Evolutionary conservation across 2,113 vertebrate genomes (phyloP).

Genomic region (Rhea pennata): DNA sequence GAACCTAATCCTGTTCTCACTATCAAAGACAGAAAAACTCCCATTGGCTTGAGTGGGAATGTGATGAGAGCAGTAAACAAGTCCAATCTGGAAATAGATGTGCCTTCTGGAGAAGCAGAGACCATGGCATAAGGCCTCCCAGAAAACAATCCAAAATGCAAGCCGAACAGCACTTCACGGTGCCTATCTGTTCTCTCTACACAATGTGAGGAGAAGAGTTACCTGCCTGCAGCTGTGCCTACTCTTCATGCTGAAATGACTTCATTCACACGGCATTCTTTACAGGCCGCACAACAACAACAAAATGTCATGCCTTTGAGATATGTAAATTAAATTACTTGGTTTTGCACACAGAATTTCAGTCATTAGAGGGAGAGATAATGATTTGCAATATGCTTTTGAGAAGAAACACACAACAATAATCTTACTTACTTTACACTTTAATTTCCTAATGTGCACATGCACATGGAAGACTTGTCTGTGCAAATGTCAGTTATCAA

Average conservation of each 20-base stretch:
- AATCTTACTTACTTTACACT: slow-evolving; percentile 66
- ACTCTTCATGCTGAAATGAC: background rate
- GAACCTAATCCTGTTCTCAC: background rate
- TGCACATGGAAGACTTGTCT: slow-evolving; percentile 8
- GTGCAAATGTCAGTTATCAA: slow-evolving; percentile 34
- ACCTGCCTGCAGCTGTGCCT: background rate
- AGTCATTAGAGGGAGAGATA: slow-evolving; percentile 48
- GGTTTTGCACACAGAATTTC: slow-evolving; percentile 24
- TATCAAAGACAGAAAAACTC: background rate
- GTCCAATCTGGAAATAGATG: background rate
- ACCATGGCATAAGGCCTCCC: background rate
- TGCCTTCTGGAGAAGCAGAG: background rate
- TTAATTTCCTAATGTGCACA: slow-evolving; percentile 54
- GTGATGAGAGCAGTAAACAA: background rate
- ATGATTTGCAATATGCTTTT: slow-evolving; percentile 55
- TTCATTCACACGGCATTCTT: background rate
- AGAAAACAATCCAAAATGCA: background rate
- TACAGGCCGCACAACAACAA: background rate
- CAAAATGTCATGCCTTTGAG: slow-evolving; percentile 2
- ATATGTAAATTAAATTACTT: slow-evolving; percentile 58
- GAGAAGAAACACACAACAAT: slow-evolving; percentile 44
- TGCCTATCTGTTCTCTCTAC: background rate
- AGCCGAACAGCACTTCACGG: background rate
- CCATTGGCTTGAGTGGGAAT: background rate
- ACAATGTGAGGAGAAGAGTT: background rate